Conservation (phyloP, 2,113 vertebrate species). For the Limanda limanda region DNA sequence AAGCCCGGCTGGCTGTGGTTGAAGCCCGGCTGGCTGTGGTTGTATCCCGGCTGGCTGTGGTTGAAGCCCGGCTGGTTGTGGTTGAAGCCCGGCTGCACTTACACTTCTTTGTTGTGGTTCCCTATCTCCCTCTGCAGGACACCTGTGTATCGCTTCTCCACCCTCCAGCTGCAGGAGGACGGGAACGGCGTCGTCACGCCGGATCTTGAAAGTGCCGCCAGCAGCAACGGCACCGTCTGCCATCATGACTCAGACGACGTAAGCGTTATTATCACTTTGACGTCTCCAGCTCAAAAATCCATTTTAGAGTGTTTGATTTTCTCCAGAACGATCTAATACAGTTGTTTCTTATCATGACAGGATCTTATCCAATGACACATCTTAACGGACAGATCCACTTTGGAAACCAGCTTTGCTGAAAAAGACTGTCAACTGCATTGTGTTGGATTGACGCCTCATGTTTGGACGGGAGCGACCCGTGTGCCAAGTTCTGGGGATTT, state of each 20-base stretch:
- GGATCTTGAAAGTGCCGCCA: slow-evolving; percentile 56
- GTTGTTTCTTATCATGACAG: slow-evolving; percentile 52
- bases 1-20: too few relatives aligned
- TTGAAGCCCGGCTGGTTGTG: too few relatives aligned
- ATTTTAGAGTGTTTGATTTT: too few relatives aligned
- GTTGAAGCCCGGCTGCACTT: too few relatives aligned
- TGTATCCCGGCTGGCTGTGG: too few relatives aligned
- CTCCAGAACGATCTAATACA: slow-evolving; percentile 3
- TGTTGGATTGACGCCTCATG: slow-evolving; percentile 3
- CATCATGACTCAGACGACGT: slow-evolving; percentile 81
- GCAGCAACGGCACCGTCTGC: slow-evolving; percentile 68
- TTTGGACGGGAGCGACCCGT: background rate
- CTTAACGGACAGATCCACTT: background rate
- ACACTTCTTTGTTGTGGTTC: background rate
- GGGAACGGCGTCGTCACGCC: slow-evolving; percentile 35
- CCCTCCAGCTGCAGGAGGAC: slow-evolving; percentile 77
- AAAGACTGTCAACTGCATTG: slow-evolving; percentile 15
- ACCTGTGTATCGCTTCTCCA: slow-evolving; percentile 80
- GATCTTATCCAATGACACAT: slow-evolving; percentile 78
- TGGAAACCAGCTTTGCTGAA: slow-evolving; percentile 10
- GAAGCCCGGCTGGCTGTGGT: too few relatives aligned
- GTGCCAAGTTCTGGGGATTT: background rate
- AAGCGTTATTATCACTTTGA: background rate
- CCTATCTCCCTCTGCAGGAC: slow-evolving; percentile 61
- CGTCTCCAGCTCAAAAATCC: too few relatives aligned